Base-by-base conservation (phyloP, 2,797 vertebrate species). In the Mareca strepera region DNA sequence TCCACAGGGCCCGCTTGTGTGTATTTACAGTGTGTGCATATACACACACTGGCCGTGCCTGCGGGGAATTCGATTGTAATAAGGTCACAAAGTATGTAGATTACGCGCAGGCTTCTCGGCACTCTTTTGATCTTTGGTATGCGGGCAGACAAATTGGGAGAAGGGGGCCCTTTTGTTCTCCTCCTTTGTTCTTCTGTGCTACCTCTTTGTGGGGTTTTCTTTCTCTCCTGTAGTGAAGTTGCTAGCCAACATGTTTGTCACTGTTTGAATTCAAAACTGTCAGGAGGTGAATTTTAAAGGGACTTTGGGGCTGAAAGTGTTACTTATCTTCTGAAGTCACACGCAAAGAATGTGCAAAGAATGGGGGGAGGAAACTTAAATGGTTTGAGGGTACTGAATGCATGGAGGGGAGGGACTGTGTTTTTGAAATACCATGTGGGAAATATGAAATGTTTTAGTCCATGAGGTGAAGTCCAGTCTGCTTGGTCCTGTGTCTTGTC, bases 121-220 rank as follows among this genome's bases (percentile, higher is more conserved):
- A 81, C 78, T 92, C 94, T 92, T 96, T 96, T 94, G 94, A 93
- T 97, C 95, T 86, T 84, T 88, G 83, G 82, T 91, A 94, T 96
- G 87, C 94, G 94, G 93, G 82, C 82, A 95, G 91, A 91, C 88
- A 86, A 88, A 87, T 96, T 96, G 85, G 90, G 70, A 87, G 56
- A 92, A 90, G 58, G 39, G 89, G 60, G 69, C 63, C 44, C 77
- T 93, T 95, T 96, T 95, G 84, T 96, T 91, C 92, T 91, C 43
- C 70, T 86, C 20, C 83, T 96, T 94, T 96, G 91, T 94, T 92
- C 78, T 89, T 77, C 9, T 1, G 37, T 92, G 92, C 89, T 77
- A 82, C 63, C 79, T 89, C 82, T 93, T 90, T 62, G 62, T 69
- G 92, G 81, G 56, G 64, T 59, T 90, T 93, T 11, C 88, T 93